Conservation (phyloP, 2,888 invertebrate genomes). For the Hartigia nigra region DNA sequence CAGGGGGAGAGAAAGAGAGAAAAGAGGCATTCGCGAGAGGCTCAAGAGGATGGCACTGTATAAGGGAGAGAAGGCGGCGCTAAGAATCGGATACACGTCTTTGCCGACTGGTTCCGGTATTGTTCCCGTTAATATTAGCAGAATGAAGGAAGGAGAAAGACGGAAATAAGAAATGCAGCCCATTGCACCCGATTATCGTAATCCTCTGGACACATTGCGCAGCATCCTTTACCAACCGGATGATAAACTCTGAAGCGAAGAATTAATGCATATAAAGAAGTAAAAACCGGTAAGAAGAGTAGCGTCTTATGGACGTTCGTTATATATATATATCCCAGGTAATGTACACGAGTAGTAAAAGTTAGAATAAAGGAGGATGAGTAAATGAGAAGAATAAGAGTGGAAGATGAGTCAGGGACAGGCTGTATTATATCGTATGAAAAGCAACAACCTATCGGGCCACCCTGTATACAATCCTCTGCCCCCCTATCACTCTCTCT, state of each 20-base stretch:
- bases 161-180: conserved; percentile 33
- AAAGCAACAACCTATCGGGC: conserved; percentile 1
- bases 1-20: conserved; percentile 28
- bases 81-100: conserved; percentile 61
- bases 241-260: not conserved
- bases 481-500: not conserved
- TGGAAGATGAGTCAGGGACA: conserved; percentile 1
- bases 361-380: not conserved
- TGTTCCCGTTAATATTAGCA: conserved; percentile 62
- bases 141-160: conserved; percentile 52
- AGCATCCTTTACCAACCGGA: not conserved
- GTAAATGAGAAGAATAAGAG: not conserved
- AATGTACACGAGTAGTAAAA: not conserved
- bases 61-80: conserved; percentile 47
- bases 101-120: conserved; percentile 60
- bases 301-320: conserved; percentile 10
- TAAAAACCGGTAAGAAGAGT: not conserved
- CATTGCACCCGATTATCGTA: not conserved
- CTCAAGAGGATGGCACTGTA: not conserved
- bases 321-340: conserved; percentile 21
- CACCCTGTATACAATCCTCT: not conserved
- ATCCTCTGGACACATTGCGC: not conserved
- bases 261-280: not conserved
- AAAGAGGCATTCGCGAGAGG: not conserved
- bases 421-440: not conserved